Percentiles rank a stretch among this genome's conserved stretches.
phyloP scores from a whole-genome alignment of 2,888 invertebrate genomes.

The Tenthredo amoena region DNA sequence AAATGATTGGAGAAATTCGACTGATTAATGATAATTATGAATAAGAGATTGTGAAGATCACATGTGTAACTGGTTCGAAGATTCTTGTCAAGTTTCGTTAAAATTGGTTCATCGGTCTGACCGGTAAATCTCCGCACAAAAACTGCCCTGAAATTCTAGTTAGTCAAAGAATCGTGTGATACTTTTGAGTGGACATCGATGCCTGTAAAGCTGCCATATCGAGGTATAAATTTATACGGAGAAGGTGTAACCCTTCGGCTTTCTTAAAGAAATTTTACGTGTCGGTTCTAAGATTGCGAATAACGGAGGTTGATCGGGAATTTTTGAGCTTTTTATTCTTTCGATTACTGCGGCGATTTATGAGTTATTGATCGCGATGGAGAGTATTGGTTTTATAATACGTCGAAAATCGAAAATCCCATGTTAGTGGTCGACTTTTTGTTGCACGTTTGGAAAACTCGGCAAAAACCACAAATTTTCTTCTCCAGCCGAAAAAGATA shows the following conservation, averaged over 20 bases:
- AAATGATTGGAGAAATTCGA: background rate
- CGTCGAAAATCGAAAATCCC: background rate
- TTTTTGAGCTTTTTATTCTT: background rate
- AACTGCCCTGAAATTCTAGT: background rate
- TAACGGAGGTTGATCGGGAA: background rate
- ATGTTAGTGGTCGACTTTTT: background rate
- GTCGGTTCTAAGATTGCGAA: too few species aligned
- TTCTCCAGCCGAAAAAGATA: background rate
- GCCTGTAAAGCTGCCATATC: too few species aligned
- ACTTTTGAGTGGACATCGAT: too few species aligned
- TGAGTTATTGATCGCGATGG: background rate
- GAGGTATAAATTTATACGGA: too few species aligned
- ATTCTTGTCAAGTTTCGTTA: background rate
- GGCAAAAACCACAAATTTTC: background rate
- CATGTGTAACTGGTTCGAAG: background rate
- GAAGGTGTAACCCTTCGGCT: too few species aligned
- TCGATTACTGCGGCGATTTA: background rate
- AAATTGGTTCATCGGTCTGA: background rate
- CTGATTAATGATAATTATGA: background rate
- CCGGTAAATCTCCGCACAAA: background rate
- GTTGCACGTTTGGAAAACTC: background rate
- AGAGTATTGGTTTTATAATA: background rate
- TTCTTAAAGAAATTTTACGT: too few species aligned
- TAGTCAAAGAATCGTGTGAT: background rate
- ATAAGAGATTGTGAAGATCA: background rate